Percentiles rank a stretch among this genome's conserved stretches.
Conservation (phyloP, 2,113 vertebrate genomes). For the Rostratula benghalensis region DNA sequence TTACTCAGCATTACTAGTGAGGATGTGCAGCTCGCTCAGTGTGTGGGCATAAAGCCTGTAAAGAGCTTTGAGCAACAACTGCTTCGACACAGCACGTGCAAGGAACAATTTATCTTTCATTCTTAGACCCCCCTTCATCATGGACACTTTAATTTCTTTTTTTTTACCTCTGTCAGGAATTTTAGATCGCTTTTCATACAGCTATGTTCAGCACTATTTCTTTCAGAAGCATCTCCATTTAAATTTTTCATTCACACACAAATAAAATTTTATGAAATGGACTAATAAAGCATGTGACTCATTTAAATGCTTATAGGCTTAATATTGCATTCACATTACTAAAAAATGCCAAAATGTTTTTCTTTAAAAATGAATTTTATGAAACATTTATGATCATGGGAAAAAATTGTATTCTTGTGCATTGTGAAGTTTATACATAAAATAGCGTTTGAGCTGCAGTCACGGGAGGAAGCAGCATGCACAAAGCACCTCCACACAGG, state of each 20-base stretch:
- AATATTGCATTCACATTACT: not conserved
- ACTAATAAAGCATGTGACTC: not conserved
- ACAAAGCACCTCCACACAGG: not conserved
- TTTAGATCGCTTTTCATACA: slow-evolving; percentile 27
- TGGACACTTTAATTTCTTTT: not conserved
- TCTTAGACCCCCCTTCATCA: not conserved
- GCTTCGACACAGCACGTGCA: slow-evolving; percentile 1
- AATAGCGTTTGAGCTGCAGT: not conserved
- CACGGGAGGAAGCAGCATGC: not conserved
- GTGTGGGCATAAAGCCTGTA: slow-evolving; percentile 59
- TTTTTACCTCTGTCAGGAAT: not conserved
- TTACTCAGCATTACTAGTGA: not conserved
- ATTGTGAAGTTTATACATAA: not conserved
- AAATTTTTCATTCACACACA: slow-evolving; percentile 4
- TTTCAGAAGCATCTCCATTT: slow-evolving; percentile 19
- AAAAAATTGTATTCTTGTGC: not conserved
- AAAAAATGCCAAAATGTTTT: not conserved
- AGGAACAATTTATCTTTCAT: slow-evolving; percentile 28
- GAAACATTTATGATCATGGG: not conserved
- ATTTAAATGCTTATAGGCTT: slow-evolving; percentile 30
- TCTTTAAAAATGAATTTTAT: not conserved
- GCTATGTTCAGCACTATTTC: slow-evolving; percentile 16
- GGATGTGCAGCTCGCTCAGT: slow-evolving; percentile 1
- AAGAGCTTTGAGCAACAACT: slow-evolving; percentile 56
- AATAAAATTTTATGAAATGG: slow-evolving; percentile 1